These are phyloP conservation scores for Chrysolina haemoptera DNA, from an alignment of 2,888 invertebrate genomes.

Conservation along the genomic window DNA sequence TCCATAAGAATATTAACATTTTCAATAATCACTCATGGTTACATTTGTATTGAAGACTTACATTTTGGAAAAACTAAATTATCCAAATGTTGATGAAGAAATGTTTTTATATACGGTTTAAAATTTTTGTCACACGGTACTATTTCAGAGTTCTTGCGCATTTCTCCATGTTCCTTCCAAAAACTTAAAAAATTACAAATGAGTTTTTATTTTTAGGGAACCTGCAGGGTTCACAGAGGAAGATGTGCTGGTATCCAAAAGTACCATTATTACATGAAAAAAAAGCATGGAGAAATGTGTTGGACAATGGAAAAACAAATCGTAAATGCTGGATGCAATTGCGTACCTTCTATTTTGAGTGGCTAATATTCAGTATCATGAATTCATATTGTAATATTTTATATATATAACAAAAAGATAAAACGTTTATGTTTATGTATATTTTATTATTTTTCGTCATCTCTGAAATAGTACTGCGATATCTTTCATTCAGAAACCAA, in stretches of 20 bases:
- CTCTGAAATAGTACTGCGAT: not conserved
- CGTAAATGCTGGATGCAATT: constrained; percentile 56
- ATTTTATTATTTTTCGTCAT: not conserved
- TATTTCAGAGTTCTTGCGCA: not conserved
- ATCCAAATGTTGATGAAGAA: not conserved
- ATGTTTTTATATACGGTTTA: not conserved
- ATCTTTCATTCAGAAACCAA: no score
- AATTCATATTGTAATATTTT: not conserved
- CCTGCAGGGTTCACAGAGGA: constrained; percentile 50
- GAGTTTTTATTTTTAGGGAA: constrained; percentile 48
- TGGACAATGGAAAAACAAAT: constrained; percentile 52
- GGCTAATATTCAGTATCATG: not conserved
- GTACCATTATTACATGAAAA: constrained; percentile 52
- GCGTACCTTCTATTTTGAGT: constrained; percentile 38
- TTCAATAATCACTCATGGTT: not conserved
- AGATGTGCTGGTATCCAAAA: constrained; percentile 50
- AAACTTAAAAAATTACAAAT: constrained; percentile 36
- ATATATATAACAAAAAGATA: not conserved
- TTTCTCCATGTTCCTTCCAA: constrained; percentile 39
- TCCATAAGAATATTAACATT: not conserved
- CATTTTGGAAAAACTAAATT: no score
- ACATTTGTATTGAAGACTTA: no score
- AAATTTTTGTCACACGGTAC: not conserved
- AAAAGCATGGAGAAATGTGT: constrained; percentile 46
- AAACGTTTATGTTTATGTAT: not conserved